phyloP scores from a whole-genome alignment of 2,113 vertebrate genomes.

The Psettodes erumei region DNA sequence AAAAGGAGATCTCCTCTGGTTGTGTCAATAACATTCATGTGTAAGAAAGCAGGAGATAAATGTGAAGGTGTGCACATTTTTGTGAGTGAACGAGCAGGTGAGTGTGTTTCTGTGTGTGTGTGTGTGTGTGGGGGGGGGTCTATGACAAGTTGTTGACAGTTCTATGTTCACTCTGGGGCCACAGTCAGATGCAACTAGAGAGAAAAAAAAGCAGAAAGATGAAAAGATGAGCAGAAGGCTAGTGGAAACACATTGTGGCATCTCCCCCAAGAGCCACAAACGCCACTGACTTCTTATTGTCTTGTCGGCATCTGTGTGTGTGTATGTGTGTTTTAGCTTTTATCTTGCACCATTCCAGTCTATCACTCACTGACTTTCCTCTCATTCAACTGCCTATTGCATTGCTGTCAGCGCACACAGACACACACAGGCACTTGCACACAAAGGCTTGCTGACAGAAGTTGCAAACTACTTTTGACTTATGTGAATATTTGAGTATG shows the following conservation, averaged over 20 bases:
- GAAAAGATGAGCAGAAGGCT: slow-evolving; percentile 35
- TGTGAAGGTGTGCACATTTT: neutral
- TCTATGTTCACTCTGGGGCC: slow-evolving; percentile 55
- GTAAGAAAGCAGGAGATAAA: slow-evolving; percentile 14
- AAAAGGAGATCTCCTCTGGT: slow-evolving; percentile 10
- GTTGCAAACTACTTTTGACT: neutral
- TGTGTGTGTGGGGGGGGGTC: neutral
- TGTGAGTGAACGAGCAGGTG: neutral
- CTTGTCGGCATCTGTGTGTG: neutral
- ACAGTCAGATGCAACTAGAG: slow-evolving; percentile 26
- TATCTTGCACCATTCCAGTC: slow-evolving; percentile 25
- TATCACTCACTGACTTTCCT: slow-evolving; percentile 24
- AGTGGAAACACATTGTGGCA: slow-evolving; percentile 20
- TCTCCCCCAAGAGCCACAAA: slow-evolving; percentile 35
- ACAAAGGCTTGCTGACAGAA: neutral
- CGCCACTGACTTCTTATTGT: slow-evolving; percentile 33
- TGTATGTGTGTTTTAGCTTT: slow-evolving; percentile 31
- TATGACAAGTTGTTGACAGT: slow-evolving; percentile 60
- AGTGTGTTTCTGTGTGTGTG: slow-evolving; percentile 15
- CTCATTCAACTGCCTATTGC: neutral
- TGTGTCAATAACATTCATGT: neutral
- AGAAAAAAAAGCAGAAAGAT: slow-evolving; percentile 23
- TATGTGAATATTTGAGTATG: neutral
- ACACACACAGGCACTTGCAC: neutral
- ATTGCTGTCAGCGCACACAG: neutral